These are phyloP conservation scores for Tetranychus truncatus DNA, from an alignment of 2,888 invertebrate species.

Conservation along the genomic window DNA sequence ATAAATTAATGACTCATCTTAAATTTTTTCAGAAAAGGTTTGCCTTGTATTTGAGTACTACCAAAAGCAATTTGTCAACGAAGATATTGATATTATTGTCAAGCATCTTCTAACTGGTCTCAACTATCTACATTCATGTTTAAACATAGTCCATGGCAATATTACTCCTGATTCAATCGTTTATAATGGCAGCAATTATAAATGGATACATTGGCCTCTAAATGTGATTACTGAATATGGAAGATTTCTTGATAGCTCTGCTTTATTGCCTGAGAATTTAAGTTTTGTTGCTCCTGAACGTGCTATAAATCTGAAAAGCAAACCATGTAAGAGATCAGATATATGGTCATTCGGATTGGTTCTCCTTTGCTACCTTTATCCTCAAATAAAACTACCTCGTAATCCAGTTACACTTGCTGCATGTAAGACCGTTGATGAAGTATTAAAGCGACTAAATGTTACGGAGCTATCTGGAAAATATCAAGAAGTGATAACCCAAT, in stretches of 20 bases:
- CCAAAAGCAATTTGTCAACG: neutral
- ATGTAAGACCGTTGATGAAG: conserved; percentile 15
- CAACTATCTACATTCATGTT: conserved; percentile 19
- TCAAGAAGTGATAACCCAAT: neutral
- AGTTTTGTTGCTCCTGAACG: conserved; percentile 21
- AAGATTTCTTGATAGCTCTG: conserved; percentile 11
- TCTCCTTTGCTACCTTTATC: conserved; percentile 46
- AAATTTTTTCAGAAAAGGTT: conserved; percentile 16
- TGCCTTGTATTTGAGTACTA: conserved; percentile 22
- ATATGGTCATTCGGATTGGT: conserved; percentile 88
- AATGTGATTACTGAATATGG: conserved; percentile 20
- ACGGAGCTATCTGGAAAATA: neutral
- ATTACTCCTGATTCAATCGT: conserved; percentile 19
- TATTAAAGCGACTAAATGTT: conserved; percentile 12
- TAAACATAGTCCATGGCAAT: conserved; percentile 19
- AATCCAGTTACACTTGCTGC: conserved; percentile 18
- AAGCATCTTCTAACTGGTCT: conserved; percentile 15
- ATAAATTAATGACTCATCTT: neutral
- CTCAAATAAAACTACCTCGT: conserved; percentile 16
- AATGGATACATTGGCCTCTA: conserved; percentile 22
- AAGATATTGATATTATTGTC: conserved; percentile 15
- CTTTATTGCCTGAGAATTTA: conserved; percentile 16
- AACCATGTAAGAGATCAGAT: conserved; percentile 50
- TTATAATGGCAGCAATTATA: conserved; percentile 14
- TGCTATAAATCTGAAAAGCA: conserved; percentile 6